These are phyloP conservation scores for Centropus bengalensis DNA, from an alignment of 2,113 vertebrate species.

Conservation along the genomic window DNA sequence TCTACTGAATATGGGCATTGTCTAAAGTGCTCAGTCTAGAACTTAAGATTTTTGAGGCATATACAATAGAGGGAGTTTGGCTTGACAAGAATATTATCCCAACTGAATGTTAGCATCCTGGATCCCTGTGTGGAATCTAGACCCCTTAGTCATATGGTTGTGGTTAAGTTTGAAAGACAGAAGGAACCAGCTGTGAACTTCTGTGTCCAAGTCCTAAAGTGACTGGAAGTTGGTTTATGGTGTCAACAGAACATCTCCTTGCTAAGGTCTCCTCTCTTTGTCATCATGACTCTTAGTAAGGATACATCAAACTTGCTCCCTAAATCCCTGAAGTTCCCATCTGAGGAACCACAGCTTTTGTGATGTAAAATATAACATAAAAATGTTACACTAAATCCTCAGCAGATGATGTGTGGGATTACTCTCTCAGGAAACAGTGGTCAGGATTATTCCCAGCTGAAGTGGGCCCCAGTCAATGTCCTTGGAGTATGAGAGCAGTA, in stretches of 20 bases:
- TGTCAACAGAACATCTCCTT: background rate
- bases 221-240: background rate
- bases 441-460: too few relatives aligned
- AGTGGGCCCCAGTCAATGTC: too few relatives aligned
- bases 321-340: background rate
- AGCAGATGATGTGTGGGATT: background rate
- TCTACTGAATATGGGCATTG: background rate
- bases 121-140: background rate
- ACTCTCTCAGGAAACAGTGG: too few relatives aligned
- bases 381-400: background rate
- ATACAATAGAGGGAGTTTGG: background rate
- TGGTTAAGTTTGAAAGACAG: background rate
- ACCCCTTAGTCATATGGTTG: background rate
- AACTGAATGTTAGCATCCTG: background rate
- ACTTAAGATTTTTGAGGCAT: background rate
- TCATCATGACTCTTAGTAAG: background rate
- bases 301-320: background rate
- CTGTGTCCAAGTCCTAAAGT: background rate
- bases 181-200: rapidly evolving
- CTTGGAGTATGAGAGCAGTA: too few relatives aligned
- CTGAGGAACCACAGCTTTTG: background rate
- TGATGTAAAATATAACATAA: background rate
- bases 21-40: background rate
- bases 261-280: background rate
- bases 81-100: background rate